Base-by-base conservation (phyloP, 64 coral and sea anemone genomes). In the Dendronephthya gigantea region DNA sequence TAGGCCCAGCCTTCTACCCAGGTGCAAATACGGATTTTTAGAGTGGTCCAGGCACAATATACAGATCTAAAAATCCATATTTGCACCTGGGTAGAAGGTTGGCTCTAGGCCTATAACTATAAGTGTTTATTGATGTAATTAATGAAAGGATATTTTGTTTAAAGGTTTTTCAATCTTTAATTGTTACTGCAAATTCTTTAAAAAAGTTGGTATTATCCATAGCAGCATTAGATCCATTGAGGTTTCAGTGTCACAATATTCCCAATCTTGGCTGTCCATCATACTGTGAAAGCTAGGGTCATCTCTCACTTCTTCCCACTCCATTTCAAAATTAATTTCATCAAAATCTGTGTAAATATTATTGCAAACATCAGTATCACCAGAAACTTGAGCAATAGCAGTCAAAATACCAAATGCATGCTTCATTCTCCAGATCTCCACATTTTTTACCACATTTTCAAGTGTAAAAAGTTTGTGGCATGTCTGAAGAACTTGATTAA, bases 251-350 rank as follows among this genome's bases (percentile, higher is more conserved):
- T 76, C 69, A 76, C 69, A 76, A 76, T 76, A 76, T 76, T 30
- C 69, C 4, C 69, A 76, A 76, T 76, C 28, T 37, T 76, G 69
- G 69, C 69, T 76, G 69, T 76, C 69, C 69, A 76, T 28, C 69
- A 76, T 2, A 37, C 69, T 76, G 3, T 15, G 31, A 37, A 76
- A 76, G 35, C 23, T 76, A 37, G 23, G 69, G 69, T 76, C 69
- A 76, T 76, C 69, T 76, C 69, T 76, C 69, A 76, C 69, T 34
- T 76, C 69, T 76, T 76, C 69, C 69, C 69, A 76, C 6, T 76
- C 69, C 69, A 76, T 76, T 76, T 31, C 31, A 76, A 76, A 31
- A 76, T 76, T 28, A 2, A 76, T 31, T 76, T 76, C 69, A 76
- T 76, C 69, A 5, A 13, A 5, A 76, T 3, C 2, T 76, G 69